phyloP scores from a whole-genome alignment of 2,797 vertebrate genomes.

The Danio aesculapii region DNA sequence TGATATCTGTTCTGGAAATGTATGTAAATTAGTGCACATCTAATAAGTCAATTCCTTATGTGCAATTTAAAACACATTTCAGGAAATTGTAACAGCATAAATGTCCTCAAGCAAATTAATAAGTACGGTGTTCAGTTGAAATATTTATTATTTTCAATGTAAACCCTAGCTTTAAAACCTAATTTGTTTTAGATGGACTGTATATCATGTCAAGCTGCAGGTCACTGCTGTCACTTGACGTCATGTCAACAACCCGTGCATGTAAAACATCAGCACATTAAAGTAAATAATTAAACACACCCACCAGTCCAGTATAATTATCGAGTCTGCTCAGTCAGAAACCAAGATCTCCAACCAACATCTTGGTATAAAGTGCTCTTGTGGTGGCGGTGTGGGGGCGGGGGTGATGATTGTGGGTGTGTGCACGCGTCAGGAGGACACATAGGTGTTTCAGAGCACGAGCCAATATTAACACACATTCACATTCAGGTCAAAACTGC shows the following conservation, averaged over 20 bases:
- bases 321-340: not conserved
- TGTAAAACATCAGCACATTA: not conserved
- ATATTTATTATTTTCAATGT: no score
- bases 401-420: slow-evolving; percentile 31
- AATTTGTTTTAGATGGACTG: no score
- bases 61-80: no score
- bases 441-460: slow-evolving; percentile 34
- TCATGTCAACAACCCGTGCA: not conserved
- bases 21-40: not conserved
- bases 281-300: not conserved
- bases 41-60: not conserved
- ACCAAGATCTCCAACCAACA: not conserved
- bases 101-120: no score
- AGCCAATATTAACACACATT: slow-evolving; percentile 11
- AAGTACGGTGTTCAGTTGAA: no score
- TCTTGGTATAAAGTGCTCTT: not conserved
- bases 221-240: not conserved
- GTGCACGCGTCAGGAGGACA: slow-evolving; percentile 49
- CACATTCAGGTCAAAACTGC: slow-evolving; percentile 32
- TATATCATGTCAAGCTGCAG: not conserved
- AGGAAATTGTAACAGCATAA: no score
- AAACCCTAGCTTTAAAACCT: no score
- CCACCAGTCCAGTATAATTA: not conserved
- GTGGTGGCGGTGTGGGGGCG: slow-evolving; percentile 12
- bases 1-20: not conserved